These are phyloP conservation scores for Actinia equina DNA, from an alignment of 64 coral and sea anemone species.

Conservation along the genomic window DNA sequence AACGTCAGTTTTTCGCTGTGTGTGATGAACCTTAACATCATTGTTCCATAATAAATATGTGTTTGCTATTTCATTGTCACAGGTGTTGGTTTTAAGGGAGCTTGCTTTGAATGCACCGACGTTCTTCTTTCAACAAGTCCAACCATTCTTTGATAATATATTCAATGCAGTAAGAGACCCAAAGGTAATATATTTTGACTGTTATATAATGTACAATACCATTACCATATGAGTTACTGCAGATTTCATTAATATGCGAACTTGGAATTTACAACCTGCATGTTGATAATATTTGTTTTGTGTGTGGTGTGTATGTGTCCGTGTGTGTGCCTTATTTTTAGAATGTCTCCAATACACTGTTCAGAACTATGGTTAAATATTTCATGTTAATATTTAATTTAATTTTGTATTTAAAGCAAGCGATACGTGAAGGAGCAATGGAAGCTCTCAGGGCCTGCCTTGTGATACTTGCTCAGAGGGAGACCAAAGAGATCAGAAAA, in stretches of 20 bases:
- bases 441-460: slow-evolving; percentile 91
- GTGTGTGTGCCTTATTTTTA: too few species aligned
- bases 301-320: too few species aligned
- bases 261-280: too few species aligned
- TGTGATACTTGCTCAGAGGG: slow-evolving; percentile 92
- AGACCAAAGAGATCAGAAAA: slow-evolving; percentile 98
- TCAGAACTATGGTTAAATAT: neutral
- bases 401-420: slow-evolving; percentile 61
- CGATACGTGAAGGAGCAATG: slow-evolving; percentile 92
- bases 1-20: too few species aligned
- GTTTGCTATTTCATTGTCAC: neutral
- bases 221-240: too few species aligned
- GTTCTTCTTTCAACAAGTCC: slow-evolving; percentile 99
- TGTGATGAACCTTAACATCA: neutral
- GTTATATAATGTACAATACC: too few species aligned
- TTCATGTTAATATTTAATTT: neutral
- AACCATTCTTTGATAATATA: slow-evolving; percentile 99
- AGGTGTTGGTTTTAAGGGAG: slow-evolving; percentile 87
- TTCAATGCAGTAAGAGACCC: slow-evolving; percentile 91
- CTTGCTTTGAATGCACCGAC: slow-evolving; percentile 95
- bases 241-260: too few species aligned
- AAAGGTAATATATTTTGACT: slow-evolving; percentile 39
- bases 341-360: too few species aligned
- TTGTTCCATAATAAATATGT: neutral
- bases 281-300: too few species aligned